Percentiles rank a stretch among this genome's conserved stretches.
These are phyloP conservation scores for Plagodis pulveraria DNA, from an alignment of 2,888 invertebrate species.

Conservation along the genomic window DNA sequence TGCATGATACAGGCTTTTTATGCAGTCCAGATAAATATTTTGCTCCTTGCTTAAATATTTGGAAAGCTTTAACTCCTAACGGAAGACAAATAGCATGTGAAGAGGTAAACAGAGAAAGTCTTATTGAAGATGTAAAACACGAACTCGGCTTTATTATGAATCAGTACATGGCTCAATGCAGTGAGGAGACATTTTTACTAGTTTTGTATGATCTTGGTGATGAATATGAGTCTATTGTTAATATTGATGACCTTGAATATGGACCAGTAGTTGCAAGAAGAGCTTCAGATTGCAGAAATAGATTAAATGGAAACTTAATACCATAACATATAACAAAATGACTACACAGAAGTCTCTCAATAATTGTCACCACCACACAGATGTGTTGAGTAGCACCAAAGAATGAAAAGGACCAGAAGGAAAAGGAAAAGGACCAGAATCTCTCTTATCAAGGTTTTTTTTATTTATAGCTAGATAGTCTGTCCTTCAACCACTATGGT, in stretches of 20 bases:
- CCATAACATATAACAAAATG: no score
- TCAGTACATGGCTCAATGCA: constrained; percentile 64
- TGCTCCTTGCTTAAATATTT: constrained; percentile 63
- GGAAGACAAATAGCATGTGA: constrained; percentile 50
- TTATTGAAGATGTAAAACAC: constrained; percentile 59
- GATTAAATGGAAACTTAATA: constrained; percentile 41
- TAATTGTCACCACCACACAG: no score
- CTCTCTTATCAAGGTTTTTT: no score
- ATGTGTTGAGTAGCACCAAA: no score
- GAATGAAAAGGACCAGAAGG: no score
- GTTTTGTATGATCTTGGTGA: constrained; percentile 55
- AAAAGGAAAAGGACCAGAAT: no score
- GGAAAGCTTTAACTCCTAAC: constrained; percentile 52
- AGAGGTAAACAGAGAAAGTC: constrained; percentile 47
- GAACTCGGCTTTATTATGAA: constrained; percentile 60
- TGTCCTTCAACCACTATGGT: no score
- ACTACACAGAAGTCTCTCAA: no score
- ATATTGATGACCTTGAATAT: constrained; percentile 53
- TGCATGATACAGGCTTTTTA: constrained; percentile 31
- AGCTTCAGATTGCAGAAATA: constrained; percentile 57
- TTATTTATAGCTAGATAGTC: no score
- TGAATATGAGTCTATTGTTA: constrained; percentile 62
- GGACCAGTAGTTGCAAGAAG: constrained; percentile 52
- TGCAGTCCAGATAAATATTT: constrained; percentile 62
- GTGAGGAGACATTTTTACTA: constrained; percentile 54